Evolutionary conservation across 2,888 invertebrate species (phyloP).

Genomic region (Harpalus rubripes): DNA sequence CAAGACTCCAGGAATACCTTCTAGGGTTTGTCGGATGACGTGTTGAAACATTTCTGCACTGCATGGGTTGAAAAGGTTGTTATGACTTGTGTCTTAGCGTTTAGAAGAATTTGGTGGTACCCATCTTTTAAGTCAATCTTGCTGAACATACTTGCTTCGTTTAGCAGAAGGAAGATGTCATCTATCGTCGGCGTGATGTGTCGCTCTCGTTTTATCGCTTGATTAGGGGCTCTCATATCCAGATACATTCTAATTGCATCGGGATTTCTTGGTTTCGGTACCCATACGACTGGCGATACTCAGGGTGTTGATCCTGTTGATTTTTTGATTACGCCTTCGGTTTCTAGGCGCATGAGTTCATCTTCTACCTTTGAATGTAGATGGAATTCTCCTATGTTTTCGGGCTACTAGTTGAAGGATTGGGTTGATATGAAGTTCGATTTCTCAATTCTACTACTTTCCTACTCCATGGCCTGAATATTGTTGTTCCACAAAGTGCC

Average conservation of each 20-base stretch:
- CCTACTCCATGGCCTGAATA: not conserved
- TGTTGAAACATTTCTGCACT: slow-evolving; percentile 76
- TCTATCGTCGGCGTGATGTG: slow-evolving; percentile 69
- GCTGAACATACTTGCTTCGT: slow-evolving; percentile 68
- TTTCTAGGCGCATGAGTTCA: not conserved
- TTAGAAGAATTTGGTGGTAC: slow-evolving; percentile 74
- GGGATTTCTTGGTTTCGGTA: slow-evolving; percentile 5
- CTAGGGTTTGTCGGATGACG: slow-evolving; percentile 73
- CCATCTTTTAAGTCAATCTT: slow-evolving; percentile 74
- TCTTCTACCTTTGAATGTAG: not conserved
- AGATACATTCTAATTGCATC: slow-evolving; percentile 66
- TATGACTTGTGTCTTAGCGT: slow-evolving; percentile 72
- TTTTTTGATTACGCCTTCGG: not conserved
- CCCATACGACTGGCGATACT: not conserved
- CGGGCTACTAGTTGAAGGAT: slow-evolving; percentile 3
- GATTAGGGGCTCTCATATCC: slow-evolving; percentile 66
- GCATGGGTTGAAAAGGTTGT: slow-evolving; percentile 74
- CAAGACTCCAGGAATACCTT: slow-evolving; percentile 72
- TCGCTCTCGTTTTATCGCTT: slow-evolving; percentile 68
- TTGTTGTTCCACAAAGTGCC: not conserved
- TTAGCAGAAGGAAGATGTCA: slow-evolving; percentile 68
- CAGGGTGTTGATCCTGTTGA: not conserved
- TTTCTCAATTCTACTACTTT: not conserved
- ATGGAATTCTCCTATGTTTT: slow-evolving; percentile 22
- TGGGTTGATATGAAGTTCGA: not conserved